Conservation (phyloP, 2,888 invertebrate genomes). For the Cenopis cana region DNA sequence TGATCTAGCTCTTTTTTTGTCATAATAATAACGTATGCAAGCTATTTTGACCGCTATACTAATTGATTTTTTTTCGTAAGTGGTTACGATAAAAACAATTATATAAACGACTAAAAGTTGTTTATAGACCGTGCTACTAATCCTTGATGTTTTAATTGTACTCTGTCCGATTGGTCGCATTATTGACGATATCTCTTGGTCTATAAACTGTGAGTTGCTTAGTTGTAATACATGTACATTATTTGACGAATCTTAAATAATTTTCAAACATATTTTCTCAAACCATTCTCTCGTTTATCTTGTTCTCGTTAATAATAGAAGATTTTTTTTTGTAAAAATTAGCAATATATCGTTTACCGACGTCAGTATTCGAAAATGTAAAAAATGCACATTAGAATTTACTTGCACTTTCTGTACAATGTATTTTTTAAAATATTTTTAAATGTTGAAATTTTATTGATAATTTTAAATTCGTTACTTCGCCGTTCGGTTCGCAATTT, state of each 20-base stretch:
- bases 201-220: not conserved
- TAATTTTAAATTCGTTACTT: constrained; percentile 81
- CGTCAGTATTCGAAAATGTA: constrained; percentile 67
- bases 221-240: not conserved
- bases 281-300: constrained; percentile 14
- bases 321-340: constrained; percentile 60
- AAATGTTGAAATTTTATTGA: constrained; percentile 78
- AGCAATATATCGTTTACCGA: constrained; percentile 67
- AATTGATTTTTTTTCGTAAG: not conserved
- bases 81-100: not conserved
- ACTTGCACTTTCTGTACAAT: constrained; percentile 56
- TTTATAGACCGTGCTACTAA: too few relatives aligned
- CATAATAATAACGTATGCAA: too few relatives aligned
- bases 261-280: not conserved
- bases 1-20: too few relatives aligned
- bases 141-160: not conserved
- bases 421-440: constrained; percentile 61
- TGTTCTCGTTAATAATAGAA: constrained; percentile 11
- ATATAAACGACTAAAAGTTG: too few relatives aligned
- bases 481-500: constrained; percentile 72
- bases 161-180: not conserved
- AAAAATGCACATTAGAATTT: constrained; percentile 53
- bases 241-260: not conserved
- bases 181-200: not conserved
- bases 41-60: too few relatives aligned